Evolutionary conservation across 2,113 vertebrate genomes (phyloP).

Genomic region (Nerophis ophidion): DNA sequence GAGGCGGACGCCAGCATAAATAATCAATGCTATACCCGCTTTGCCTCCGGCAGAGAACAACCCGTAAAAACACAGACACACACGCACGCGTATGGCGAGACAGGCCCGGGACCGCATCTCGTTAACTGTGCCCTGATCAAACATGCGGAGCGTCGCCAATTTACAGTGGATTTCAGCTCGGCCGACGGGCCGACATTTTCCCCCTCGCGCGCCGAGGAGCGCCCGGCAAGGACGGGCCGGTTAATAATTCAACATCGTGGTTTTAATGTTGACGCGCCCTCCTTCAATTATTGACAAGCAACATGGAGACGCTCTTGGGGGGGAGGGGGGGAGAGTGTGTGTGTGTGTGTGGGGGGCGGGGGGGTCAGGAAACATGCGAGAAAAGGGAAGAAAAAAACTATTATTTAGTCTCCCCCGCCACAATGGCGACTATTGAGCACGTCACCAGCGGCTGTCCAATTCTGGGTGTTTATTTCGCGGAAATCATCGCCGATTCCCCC

Average conservation of each 20-base stretch:
- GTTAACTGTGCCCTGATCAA: constrained; percentile 46
- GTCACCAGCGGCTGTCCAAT: constrained; percentile 22
- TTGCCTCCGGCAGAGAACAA: constrained; percentile 24
- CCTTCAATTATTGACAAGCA: constrained; percentile 70
- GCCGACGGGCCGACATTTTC: too few species aligned
- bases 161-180: not conserved
- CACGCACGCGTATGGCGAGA: constrained; percentile 3
- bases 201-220: too few species aligned
- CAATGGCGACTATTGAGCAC: too few species aligned
- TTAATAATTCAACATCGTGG: constrained; percentile 64
- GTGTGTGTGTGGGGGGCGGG: constrained; percentile 16
- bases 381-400: not conserved
- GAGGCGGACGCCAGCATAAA: constrained; percentile 28
- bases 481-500: constrained; percentile 28
- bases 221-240: not conserved
- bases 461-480: constrained; percentile 35
- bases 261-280: constrained; percentile 52
- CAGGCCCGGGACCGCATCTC: constrained; percentile 37
- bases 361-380: constrained; percentile 10
- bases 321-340: too few species aligned
- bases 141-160: constrained; percentile 42
- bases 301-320: constrained; percentile 53
- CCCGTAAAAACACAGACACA: not conserved
- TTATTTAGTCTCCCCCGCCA: not conserved
- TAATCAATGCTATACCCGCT: constrained; percentile 25